Evolutionary conservation across 2,888 invertebrate genomes (phyloP).

Genomic region (Lathronympha strigana): DNA sequence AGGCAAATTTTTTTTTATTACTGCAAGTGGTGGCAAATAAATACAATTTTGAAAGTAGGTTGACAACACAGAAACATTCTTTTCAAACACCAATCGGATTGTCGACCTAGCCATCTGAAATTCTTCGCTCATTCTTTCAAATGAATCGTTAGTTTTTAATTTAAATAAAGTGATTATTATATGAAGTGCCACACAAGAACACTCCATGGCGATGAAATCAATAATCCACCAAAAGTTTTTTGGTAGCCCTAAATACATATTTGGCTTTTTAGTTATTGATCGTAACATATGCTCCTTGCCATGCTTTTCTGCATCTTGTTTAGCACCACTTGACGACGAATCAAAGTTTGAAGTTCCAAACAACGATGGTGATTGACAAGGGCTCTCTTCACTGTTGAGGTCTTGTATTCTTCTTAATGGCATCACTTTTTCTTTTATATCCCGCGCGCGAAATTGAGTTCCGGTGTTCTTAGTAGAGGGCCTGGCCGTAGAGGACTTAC

Average conservation of each 20-base stretch:
- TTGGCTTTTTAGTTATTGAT: neutral
- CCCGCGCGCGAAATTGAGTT: neutral
- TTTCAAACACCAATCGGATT: neutral
- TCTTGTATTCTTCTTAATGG: neutral
- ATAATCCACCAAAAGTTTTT: conserved; percentile 10
- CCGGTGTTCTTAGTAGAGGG: neutral
- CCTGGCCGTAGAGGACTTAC: neutral
- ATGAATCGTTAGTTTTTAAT: conserved; percentile 20
- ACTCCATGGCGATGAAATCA: neutral
- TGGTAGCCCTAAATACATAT: neutral
- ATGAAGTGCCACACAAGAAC: neutral
- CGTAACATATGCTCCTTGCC: neutral
- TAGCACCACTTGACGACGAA: neutral
- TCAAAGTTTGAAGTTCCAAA: neutral
- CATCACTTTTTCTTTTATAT: neutral
- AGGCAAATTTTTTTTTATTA: conserved; percentile 25
- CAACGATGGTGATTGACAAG: neutral
- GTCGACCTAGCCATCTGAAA: conserved; percentile 5
- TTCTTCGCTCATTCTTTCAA: conserved; percentile 8
- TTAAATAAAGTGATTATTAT: conserved; percentile 26
- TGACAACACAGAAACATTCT: neutral
- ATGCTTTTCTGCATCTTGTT: neutral
- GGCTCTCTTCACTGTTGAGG: neutral
- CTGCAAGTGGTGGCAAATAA: neutral
- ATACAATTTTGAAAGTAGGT: conserved; percentile 11